Conservation (phyloP, 2,888 invertebrate species). For the Glaucopsyche alexis region DNA sequence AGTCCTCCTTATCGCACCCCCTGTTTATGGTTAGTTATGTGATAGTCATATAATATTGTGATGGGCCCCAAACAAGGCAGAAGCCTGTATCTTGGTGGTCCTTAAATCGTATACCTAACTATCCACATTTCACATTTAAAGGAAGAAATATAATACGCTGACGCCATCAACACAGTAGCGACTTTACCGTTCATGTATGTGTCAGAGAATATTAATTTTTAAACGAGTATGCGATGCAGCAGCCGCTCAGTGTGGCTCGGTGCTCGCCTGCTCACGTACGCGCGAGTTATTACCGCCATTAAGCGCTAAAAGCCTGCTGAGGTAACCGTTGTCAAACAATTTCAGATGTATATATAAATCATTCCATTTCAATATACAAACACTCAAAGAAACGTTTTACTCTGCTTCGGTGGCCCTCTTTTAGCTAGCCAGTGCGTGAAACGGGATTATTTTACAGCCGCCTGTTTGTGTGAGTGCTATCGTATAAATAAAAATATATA, state of each 20-base stretch:
- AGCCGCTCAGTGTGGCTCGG: too few relatives aligned
- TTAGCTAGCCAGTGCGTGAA: not conserved
- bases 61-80: too few relatives aligned
- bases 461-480: not conserved
- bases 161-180: not conserved
- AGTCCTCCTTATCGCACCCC: too few relatives aligned
- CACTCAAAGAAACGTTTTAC: not conserved
- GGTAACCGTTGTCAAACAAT: conserved; percentile 17
- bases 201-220: conserved; percentile 36
- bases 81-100: too few relatives aligned
- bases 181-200: conserved; percentile 28
- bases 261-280: not conserved
- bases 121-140: too few relatives aligned
- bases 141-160: not conserved
- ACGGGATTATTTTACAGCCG: not conserved
- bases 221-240: conserved; percentile 34
- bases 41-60: too few relatives aligned
- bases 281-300: conserved; percentile 19
- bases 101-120: too few relatives aligned
- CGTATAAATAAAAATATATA: not conserved
- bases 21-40: too few relatives aligned
- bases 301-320: conserved; percentile 9
- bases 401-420: not conserved
- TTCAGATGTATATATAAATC: conserved; percentile 8
- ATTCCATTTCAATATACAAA: conserved; percentile 13